A percentile compares a stretch with the other conserved stretches of the same genome.
These are phyloP conservation scores for Lepus europaeus DNA, from an alignment of 2,113 vertebrate species.

Conservation along the genomic window DNA sequence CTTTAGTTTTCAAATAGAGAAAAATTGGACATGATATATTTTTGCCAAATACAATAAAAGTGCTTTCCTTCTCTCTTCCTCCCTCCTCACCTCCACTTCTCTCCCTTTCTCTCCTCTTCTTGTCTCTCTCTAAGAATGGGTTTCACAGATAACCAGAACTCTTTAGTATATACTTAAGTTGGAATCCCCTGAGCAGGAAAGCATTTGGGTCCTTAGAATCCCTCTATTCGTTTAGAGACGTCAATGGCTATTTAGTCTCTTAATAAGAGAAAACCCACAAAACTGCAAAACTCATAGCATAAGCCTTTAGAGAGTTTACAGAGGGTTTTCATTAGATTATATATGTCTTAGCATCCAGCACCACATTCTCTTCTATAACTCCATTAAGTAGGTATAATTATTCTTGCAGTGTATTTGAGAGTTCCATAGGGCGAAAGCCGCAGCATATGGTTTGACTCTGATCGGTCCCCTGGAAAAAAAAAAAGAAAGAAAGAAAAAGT, in stretches of 20 bases:
- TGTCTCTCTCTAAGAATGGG: not conserved
- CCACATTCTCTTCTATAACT: constrained; percentile 73
- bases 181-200: not conserved
- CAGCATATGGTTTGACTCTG: constrained; percentile 84
- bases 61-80: not conserved
- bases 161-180: constrained; percentile 28
- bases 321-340: constrained; percentile 72
- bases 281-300: constrained; percentile 55
- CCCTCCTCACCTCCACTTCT: not conserved
- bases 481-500: constrained; percentile 26
- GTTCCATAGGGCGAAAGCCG: constrained; percentile 74
- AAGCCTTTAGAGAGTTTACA: constrained; percentile 69
- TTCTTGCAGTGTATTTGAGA: constrained; percentile 69
- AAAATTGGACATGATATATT: not conserved
- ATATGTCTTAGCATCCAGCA: constrained; percentile 30
- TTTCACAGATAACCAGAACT: not conserved
- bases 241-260: constrained; percentile 58
- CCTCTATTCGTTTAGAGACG: constrained; percentile 66
- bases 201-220: constrained; percentile 51
- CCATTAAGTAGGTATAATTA: constrained; percentile 81
- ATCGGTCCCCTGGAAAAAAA: constrained; percentile 58
- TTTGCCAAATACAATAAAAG: constrained; percentile 35
- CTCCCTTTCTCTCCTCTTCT: accelerated
- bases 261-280: constrained; percentile 70
- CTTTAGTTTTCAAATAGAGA: constrained; percentile 45